phyloP scores from a whole-genome alignment of 53 echinoderm and acorn worm species.

The Stichopus horrens region DNA sequence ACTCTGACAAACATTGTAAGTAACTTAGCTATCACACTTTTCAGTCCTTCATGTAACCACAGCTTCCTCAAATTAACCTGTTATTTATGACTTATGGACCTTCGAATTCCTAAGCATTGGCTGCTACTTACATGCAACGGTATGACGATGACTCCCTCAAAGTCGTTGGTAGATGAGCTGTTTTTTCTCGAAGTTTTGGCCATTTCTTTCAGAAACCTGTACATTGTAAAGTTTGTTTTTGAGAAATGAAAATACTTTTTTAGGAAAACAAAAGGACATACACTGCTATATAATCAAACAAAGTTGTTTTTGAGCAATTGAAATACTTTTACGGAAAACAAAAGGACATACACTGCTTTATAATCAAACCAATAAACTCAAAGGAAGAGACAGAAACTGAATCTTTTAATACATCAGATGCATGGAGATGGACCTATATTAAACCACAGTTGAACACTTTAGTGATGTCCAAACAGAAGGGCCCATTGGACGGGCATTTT shows the following conservation, averaged over 20 bases:
- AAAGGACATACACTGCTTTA: not conserved
- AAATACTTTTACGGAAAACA: not conserved
- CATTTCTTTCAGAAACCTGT: conserved; percentile 30
- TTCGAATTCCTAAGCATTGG: too few relatives aligned
- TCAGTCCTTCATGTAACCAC: too few relatives aligned
- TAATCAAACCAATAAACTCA: not conserved
- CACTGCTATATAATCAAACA: not conserved
- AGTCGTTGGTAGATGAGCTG: conserved; percentile 15
- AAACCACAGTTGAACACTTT: too few relatives aligned
- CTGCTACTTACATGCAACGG: conserved; percentile 11
- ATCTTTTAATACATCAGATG: too few relatives aligned
- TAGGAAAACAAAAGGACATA: not conserved
- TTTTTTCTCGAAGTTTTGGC: conserved; percentile 10
- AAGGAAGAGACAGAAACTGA: too few relatives aligned
- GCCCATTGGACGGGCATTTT: too few relatives aligned
- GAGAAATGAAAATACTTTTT: not conserved
- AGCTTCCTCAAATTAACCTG: too few relatives aligned
- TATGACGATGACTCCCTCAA: conserved; percentile 14
- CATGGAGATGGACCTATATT: too few relatives aligned
- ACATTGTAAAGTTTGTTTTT: not conserved
- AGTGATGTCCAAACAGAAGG: too few relatives aligned
- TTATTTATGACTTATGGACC: too few relatives aligned
- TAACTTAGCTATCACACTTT: too few relatives aligned
- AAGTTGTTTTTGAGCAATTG: not conserved
- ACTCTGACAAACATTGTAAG: too few relatives aligned